Conservation (phyloP, 2,113 vertebrate species). For the Felis chaus region DNA sequence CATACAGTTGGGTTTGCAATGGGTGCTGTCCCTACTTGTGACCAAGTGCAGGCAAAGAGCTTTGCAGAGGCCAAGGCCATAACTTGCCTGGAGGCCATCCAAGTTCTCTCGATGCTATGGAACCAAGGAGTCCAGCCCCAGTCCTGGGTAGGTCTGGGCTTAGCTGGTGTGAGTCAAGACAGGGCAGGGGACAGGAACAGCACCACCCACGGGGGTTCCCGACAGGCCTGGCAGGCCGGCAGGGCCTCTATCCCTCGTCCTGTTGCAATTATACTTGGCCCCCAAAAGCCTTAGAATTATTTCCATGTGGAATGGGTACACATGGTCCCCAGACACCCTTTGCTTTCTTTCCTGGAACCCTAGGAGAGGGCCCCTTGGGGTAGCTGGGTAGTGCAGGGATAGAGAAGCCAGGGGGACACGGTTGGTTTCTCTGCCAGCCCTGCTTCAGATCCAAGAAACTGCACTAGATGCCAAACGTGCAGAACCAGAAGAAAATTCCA, state of each 20-base stretch:
- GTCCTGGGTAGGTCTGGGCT: neutral
- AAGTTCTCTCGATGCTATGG: neutral
- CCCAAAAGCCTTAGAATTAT: neutral
- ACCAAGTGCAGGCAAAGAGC: neutral
- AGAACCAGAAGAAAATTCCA: neutral
- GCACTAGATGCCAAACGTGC: neutral
- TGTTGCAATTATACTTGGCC: neutral
- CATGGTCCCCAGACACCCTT: neutral
- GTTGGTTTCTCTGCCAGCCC: neutral
- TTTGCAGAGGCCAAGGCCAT: neutral
- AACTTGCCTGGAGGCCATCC: neutral
- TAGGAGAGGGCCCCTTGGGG: neutral
- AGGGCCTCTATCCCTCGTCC: neutral
- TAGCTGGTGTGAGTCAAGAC: neutral
- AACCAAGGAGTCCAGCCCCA: neutral
- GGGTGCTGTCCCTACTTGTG: neutral
- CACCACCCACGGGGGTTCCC: neutral
- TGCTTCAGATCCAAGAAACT: neutral
- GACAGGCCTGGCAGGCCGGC: neutral
- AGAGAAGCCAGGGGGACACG: neutral
- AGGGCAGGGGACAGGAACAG: neutral
- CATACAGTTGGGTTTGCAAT: neutral
- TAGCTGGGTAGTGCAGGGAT: accelerated
- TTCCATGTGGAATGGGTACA: accelerated
- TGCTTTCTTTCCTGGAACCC: neutral